Conservation (phyloP, 2,888 invertebrate species). For the Argynnis bischoffii region DNA sequence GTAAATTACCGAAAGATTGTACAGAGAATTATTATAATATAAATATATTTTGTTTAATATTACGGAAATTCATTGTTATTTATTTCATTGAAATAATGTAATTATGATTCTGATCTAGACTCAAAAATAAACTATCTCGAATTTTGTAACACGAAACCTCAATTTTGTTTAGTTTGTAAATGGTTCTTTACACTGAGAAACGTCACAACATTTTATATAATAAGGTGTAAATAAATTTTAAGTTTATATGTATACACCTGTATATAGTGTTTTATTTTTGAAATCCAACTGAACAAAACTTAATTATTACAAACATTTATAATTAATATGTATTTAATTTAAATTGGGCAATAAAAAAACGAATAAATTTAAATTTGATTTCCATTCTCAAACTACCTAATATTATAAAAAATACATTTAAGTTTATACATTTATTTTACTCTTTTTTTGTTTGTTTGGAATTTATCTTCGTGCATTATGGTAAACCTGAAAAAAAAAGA, state of each 20-base stretch:
- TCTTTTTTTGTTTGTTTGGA: too few species aligned
- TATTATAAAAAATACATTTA: too few species aligned
- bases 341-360: neutral
- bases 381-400: too few species aligned
- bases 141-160: conserved; percentile 45
- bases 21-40: conserved; percentile 39
- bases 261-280: conserved; percentile 56
- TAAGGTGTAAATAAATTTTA: conserved; percentile 80
- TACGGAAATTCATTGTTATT: conserved; percentile 20
- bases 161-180: conserved; percentile 48
- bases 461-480: conserved; percentile 33
- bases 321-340: neutral
- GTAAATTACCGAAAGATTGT: conserved; percentile 46
- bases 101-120: conserved; percentile 18
- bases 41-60: conserved; percentile 44
- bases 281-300: neutral
- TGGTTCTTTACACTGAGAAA: conserved; percentile 58
- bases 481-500: conserved; percentile 46
- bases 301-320: neutral
- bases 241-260: conserved; percentile 80
- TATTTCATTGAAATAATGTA: conserved; percentile 14
- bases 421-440: too few species aligned
- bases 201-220: conserved; percentile 77
- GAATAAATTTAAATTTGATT: too few species aligned
- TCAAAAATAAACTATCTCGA: conserved; percentile 32